Evolutionary conservation across 1,140 invertebrate genomes (phyloP), one percentile per base, ranked within the genome.

Genomic region (Drosophila parvula): DNA sequence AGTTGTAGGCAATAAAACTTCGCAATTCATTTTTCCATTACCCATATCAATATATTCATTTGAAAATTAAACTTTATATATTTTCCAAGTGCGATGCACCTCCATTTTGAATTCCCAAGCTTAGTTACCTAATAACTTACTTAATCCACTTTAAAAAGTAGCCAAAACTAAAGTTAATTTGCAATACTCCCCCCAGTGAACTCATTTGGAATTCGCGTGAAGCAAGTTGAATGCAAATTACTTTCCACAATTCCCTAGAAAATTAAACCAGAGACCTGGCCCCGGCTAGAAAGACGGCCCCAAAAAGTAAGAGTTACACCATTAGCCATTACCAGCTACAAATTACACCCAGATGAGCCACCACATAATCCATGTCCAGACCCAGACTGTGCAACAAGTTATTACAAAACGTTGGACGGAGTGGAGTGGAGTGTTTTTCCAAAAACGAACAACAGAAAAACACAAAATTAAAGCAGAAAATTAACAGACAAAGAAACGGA

Each of bases 311-410:
- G 53, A 58, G 68, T 70, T 71, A 41, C 53, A 47, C 68, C 51
- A 70, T 58, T 28, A 41, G 27, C 68, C 51, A 70, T 41, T 40
- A 34, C 43, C 47, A 18, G 34, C 22, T 40, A 30, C 40, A 53
- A 58, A 71, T 71, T 71, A 59, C 28, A 55, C 36, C 43, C 68
- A 71, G 67, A 71, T 58, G 68, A 68, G 65, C 62, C 62, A 32
- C 62, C 38, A 40, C 59, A 68, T 51, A 68, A 50, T 43, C 43
- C 18, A 34, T 45, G 62, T 62, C 65, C 43, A 57, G 64, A 11
- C 50, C 40, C 40, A 27, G 27, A 44, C 51, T 71, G 65, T 71
- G 68, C 68, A 71, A 71, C 68, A 71, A 57, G 68, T 71, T 55
- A 50, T 71, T 71, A 71, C 68, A 36, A 71, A 71, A 50, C 34